These are phyloP conservation scores for Platorchestia sp. DNA, from an alignment of 1,140 invertebrate genomes.

Conservation along the genomic window DNA sequence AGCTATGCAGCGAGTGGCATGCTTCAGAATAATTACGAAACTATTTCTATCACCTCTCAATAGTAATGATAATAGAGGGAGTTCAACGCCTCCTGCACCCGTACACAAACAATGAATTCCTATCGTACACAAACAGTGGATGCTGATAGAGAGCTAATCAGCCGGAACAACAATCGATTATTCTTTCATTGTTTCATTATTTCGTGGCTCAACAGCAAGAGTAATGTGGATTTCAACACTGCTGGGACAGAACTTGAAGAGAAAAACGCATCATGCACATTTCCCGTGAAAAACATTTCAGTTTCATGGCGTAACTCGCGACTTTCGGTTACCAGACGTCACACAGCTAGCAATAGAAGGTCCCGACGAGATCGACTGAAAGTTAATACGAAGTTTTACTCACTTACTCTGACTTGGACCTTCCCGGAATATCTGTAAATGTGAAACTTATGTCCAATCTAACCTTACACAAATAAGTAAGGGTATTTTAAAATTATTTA, in stretches of 20 bases:
- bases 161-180: not conserved
- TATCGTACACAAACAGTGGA: not conserved
- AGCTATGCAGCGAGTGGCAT: not conserved
- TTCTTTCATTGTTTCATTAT: not conserved
- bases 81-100: constrained; percentile 11
- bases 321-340: not conserved
- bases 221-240: not conserved
- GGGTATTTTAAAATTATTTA: too few relatives aligned
- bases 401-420: not conserved
- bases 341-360: not conserved
- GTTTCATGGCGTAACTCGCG: not conserved
- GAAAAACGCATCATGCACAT: not conserved
- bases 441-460: not conserved
- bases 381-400: not conserved
- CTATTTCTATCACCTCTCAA: not conserved
- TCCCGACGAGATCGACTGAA: not conserved
- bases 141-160: not conserved
- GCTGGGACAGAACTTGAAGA: not conserved
- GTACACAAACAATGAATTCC: not conserved
- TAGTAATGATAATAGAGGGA: not conserved
- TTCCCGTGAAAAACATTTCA: not conserved
- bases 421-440: not conserved
- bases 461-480: too few relatives aligned
- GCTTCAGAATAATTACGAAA: not conserved
- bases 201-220: not conserved